Conservation (phyloP, 1,140 invertebrate genomes). For the Sipha flava region DNA sequence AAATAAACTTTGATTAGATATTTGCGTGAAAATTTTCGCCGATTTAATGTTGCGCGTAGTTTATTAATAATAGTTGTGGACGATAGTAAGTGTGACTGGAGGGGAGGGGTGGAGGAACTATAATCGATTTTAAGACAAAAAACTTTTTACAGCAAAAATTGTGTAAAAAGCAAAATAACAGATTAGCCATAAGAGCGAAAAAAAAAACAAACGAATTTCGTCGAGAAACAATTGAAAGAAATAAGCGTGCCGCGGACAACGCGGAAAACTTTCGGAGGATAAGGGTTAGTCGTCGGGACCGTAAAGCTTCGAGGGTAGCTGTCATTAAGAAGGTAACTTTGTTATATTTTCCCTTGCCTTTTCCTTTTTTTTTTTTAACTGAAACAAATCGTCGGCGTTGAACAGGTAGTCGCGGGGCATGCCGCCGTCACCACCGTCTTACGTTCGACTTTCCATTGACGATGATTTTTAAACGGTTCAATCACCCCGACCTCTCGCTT, state of each 20-base stretch:
- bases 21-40: not conserved
- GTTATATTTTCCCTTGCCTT: conserved; percentile 23
- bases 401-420: not conserved
- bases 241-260: conserved; percentile 18
- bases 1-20: not conserved
- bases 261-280: conserved; percentile 1
- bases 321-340: conserved; percentile 33
- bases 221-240: not conserved
- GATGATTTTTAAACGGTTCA: conserved; percentile 15
- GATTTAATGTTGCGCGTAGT: not conserved
- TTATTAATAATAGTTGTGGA: not conserved
- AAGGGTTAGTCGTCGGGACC: conserved; percentile 29
- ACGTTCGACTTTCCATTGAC: not conserved
- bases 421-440: not conserved
- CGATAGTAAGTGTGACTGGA: not conserved
- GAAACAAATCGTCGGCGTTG: conserved; percentile 19
- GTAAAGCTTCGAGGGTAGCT: conserved; percentile 30
- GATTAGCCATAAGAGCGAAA: not conserved
- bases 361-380: conserved; percentile 18
- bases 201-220: not conserved
- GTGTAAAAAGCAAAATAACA: not conserved
- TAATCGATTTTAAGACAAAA: not conserved
- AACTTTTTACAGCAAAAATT: not conserved
- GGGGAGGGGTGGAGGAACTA: not conserved
- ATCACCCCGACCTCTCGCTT: not conserved